Evolutionary conservation across 2,113 vertebrate species (phyloP).

Genomic region (Sinosuthora webbiana): DNA sequence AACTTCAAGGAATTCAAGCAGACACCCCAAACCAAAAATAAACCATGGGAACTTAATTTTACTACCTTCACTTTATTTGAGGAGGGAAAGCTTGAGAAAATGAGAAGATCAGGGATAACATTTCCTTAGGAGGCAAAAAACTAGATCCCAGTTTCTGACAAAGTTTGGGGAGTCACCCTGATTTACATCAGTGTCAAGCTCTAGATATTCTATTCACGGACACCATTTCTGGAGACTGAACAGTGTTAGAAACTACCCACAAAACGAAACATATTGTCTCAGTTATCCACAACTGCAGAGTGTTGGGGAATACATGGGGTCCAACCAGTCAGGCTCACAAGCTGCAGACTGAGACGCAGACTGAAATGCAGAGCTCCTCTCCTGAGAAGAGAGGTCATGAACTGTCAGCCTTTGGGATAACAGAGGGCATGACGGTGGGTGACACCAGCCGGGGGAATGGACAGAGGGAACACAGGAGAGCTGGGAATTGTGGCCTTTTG

Average conservation of each 20-base stretch:
- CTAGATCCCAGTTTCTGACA: neutral
- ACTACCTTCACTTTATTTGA: neutral
- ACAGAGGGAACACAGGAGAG: neutral
- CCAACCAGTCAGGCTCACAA: rapidly evolving
- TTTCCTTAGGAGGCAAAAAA: neutral
- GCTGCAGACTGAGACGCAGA: neutral
- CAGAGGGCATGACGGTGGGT: neutral
- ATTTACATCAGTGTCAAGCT: neutral
- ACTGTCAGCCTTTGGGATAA: neutral
- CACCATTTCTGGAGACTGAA: neutral
- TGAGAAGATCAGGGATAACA: neutral
- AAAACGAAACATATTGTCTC: neutral
- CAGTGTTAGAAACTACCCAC: neutral
- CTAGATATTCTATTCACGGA: neutral
- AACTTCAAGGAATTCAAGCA: neutral
- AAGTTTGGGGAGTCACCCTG: neutral
- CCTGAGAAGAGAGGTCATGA: neutral
- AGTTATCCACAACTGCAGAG: neutral
- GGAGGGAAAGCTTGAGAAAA: neutral
- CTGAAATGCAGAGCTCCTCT: neutral
- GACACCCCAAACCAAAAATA: neutral
- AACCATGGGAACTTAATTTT: neutral
- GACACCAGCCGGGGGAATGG: neutral
- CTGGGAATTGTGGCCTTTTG: rapidly evolving
- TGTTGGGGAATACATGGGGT: neutral